These are phyloP conservation scores for Manis pentadactyla DNA, from an alignment of 2,797 vertebrate genomes.

Conservation along the genomic window DNA sequence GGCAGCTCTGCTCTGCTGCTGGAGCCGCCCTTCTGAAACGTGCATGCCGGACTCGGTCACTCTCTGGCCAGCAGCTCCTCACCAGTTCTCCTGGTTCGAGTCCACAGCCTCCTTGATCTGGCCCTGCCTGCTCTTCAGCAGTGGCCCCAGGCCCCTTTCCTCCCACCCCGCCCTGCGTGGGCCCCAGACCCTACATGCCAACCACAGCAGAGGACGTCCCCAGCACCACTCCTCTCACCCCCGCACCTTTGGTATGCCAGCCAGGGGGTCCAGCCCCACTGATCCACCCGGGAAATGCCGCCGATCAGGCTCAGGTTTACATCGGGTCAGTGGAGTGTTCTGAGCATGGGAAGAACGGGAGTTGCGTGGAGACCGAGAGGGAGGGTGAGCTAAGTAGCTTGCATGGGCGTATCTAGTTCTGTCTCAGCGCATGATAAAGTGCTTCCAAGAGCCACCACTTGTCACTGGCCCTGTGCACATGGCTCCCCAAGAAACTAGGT, in stretches of 20 bases:
- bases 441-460: not conserved
- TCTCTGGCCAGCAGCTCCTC: not conserved
- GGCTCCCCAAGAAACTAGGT: not conserved
- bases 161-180: not conserved
- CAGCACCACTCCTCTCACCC: too few species aligned
- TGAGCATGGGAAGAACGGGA: fast-evolving
- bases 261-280: not conserved
- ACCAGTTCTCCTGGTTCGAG: not conserved
- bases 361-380: not conserved
- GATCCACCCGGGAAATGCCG: not conserved
- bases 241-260: not conserved
- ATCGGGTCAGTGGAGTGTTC: too few species aligned
- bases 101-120: not conserved
- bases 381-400: too few species aligned
- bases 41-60: not conserved
- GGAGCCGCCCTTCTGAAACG: not conserved
- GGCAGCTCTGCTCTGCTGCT: not conserved
- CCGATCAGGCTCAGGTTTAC: not conserved
- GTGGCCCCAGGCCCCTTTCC: not conserved
- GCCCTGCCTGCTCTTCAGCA: too few species aligned
- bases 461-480: not conserved
- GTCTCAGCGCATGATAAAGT: not conserved
- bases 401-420: fast-evolving
- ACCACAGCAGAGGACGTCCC: not conserved
- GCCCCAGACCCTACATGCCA: not conserved